Base-by-base conservation (phyloP, 2,888 invertebrate species). In the Liopterus haemorrhoidalis region DNA sequence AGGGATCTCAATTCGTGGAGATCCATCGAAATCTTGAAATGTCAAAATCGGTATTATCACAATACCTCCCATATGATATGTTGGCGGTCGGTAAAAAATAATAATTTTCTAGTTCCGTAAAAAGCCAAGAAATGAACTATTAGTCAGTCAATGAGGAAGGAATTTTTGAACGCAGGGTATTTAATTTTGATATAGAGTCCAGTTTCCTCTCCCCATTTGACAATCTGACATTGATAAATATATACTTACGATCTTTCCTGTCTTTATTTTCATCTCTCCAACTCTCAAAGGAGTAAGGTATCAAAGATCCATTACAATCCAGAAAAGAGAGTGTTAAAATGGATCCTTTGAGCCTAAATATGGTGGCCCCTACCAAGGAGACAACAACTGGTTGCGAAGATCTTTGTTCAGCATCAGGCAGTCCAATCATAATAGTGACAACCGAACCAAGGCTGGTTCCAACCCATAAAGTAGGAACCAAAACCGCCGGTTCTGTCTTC, bases 361-460 rank as follows among this genome's bases (percentile, higher is more conserved):
- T 85, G 58, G 93, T 92, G 59, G 94, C 95, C 64, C 96, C 97
- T 85, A 85, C 88, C 57, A 92, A 86, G 63, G 91, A 84, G 57
- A 93, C 82, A 61, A 85, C 82, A 56, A 91, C 88, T 41, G 90
- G 88, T 66, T 91, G 90, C 54, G 85, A 80, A 64, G 83, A 81
- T 62, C 92, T 74, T 55, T 78, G 76, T 66, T 93, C 92, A 41
- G 82, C 74, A 61, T 85, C 82, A 49, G 85, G 81, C 56, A 87
- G 82, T 65, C 79, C 85, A 64, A 97, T 81, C 68, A 87, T 82
- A 70, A 97, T 82, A 52, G 94, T 92, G 61, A 97, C 78, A 65
- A 95, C 90, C 48, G 96, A 94, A 59, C 99, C 99, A 60, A 91
- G 78, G 69, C 92, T 93, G 57, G 96, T 97, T 60, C 99, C 97